phyloP scores from a whole-genome alignment of 2,113 vertebrate species.

The Oenanthe melanoleuca region DNA sequence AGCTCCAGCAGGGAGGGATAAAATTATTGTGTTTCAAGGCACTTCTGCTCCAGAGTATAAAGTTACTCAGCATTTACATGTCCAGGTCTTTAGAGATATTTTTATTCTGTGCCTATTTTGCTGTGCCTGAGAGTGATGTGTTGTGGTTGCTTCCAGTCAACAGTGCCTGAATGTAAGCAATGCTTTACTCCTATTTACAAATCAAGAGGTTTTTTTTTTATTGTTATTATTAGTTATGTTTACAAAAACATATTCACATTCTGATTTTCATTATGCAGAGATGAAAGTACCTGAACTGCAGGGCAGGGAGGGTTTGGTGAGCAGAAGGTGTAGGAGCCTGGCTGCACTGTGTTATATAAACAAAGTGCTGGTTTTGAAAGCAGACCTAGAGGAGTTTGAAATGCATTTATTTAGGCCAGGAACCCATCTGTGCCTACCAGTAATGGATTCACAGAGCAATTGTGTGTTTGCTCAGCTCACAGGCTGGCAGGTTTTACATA shows the following conservation, averaged over 20 bases:
- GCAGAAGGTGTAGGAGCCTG: background rate
- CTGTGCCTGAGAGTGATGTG: background rate
- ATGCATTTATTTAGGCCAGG: conserved; percentile 27
- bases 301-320: background rate
- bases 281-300: background rate
- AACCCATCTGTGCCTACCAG: conserved; percentile 2
- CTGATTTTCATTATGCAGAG: background rate
- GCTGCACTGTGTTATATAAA: background rate
- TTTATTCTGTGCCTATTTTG: conserved; percentile 10
- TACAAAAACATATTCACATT: background rate
- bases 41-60: background rate
- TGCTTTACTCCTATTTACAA: background rate
- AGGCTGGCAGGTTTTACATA: background rate
- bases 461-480: conserved; percentile 29
- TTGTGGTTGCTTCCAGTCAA: background rate
- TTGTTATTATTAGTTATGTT: background rate
- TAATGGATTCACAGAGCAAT: background rate
- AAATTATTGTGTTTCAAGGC: background rate
- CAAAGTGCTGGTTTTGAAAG: background rate
- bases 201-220: background rate
- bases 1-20: background rate
- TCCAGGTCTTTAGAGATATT: background rate
- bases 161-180: background rate
- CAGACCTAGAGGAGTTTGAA: conserved; percentile 33
- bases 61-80: conserved; percentile 5